Base-by-base conservation (phyloP, 2,113 vertebrate species). In the Sula dactylatra region DNA sequence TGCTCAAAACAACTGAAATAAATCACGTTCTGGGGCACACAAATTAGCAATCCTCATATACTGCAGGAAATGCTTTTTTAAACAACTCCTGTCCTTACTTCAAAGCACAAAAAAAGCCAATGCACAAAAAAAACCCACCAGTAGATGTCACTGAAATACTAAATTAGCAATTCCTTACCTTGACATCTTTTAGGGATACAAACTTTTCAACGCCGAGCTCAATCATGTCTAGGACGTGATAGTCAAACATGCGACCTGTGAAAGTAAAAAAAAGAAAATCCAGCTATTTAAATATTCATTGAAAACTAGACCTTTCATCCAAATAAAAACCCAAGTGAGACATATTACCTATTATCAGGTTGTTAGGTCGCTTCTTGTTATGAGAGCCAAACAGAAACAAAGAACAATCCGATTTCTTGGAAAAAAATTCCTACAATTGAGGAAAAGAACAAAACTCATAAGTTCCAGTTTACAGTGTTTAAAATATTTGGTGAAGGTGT, bases 361-460 rank as follows among this genome's bases (percentile, higher is more conserved):
- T 99, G 96, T 99, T 99, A 64, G 99, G 99, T 16, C 99, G 95
- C 96, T 99, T 99, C 98, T 99, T 99, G 97, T 99, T 99, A 97
- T 99, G 99, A 44, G 99, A 99, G 17, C 99, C 99, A 81, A 99
- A 99, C 83, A 99, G 97, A 97, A 99, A 99, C 88, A 99, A 97
- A 55, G 99, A 99, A 87, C 99, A 99, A 95, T 99, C 99, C 0
- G 99, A 98, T 85, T 99, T 99, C 98, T 99, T 99, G 27, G 99
- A 99, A 98, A 99, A 99, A 96, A 99, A 99, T 91, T 99, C 99
- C 99, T 99, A 72, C 71, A 97, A 72, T 89, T 52, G 13, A 79
- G 45, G 52, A 82, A 73, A 65, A 91, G n/a, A 94, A 61, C 25
- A 88, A 77, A 47, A 69, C 10, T n/a, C 22, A 4, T 70, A 11